Evolutionary conservation across 37 sponge, comb jelly and placozoan species (phyloP).

Genomic region (Spongilla lacustris): DNA sequence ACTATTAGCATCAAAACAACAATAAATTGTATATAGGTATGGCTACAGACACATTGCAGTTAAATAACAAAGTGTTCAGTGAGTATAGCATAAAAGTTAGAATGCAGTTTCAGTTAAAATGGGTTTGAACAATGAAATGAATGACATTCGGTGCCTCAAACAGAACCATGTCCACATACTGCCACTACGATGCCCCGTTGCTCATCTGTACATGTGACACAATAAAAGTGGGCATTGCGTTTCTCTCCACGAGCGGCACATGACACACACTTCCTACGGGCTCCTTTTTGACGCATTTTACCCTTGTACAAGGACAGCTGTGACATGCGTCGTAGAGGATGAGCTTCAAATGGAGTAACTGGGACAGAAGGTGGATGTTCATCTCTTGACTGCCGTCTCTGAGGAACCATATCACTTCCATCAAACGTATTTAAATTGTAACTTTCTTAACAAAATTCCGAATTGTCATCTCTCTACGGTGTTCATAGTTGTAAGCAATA

Average conservation of each 20-base stretch:
- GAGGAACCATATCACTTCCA: not conserved
- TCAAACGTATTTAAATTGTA: not conserved
- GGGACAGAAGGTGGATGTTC: not conserved
- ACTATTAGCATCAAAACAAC: too few species aligned
- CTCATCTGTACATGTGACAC: not conserved
- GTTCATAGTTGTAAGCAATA: not conserved
- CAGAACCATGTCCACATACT: not conserved
- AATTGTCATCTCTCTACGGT: not conserved
- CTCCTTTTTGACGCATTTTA: not conserved
- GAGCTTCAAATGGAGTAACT: not conserved
- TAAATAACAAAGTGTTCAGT: not conserved
- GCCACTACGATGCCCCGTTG: not conserved
- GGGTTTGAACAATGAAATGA: not conserved
- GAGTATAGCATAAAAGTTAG: not conserved
- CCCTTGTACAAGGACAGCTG: not conserved
- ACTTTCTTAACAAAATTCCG: not conserved
- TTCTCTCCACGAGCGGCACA: not conserved
- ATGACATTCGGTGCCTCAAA: not conserved
- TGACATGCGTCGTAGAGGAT: not conserved
- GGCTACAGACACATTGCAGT: not conserved
- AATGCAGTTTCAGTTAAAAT: not conserved
- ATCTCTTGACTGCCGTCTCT: not conserved
- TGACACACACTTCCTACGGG: not conserved
- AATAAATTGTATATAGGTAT: too few species aligned
- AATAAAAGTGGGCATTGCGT: not conserved